Conservation (phyloP, 2,888 invertebrate genomes). For the Drosophila putrida region DNA sequence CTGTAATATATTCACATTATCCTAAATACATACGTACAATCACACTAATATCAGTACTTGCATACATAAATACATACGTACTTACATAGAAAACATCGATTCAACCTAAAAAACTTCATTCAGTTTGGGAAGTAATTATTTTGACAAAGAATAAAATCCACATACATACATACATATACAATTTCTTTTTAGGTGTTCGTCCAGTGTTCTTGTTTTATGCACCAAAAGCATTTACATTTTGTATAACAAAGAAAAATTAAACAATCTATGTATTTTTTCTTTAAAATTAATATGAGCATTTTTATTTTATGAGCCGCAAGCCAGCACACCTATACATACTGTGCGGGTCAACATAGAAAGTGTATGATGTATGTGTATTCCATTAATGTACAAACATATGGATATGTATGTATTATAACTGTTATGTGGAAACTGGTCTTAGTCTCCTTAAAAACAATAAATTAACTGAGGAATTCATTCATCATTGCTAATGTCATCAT, state of each 20-base stretch:
- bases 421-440: not conserved
- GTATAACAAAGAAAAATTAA: too few species aligned
- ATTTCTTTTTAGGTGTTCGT: too few species aligned
- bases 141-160: not conserved
- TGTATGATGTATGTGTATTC: not conserved
- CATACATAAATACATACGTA: not conserved
- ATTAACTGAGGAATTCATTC: not conserved
- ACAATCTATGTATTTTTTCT: too few species aligned
- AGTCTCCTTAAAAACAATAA: not conserved
- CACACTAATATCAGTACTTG: not conserved
- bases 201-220: too few species aligned
- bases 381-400: not conserved
- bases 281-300: too few species aligned
- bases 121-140: too few species aligned
- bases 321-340: not conserved
- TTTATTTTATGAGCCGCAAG: too few species aligned
- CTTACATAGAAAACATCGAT: not conserved
- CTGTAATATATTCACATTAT: too few species aligned
- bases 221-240: too few species aligned
- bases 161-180: not conserved
- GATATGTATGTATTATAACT: not conserved
- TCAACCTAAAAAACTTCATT: not conserved
- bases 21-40: too few species aligned
- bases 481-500: not conserved
- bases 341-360: not conserved